Base-by-base conservation (phyloP, 1,140 invertebrate species). In the Tetraneura akinire region DNA sequence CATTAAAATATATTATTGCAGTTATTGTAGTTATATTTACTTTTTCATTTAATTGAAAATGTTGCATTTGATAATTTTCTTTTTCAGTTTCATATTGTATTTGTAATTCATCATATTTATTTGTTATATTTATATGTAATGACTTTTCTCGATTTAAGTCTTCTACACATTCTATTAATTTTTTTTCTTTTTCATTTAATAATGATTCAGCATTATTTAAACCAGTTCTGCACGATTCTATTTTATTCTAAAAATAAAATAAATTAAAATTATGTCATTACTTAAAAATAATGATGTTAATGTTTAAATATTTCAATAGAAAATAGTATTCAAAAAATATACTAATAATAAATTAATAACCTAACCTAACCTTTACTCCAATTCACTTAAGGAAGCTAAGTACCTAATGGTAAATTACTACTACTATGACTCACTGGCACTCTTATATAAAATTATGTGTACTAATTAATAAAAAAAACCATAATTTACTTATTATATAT, bases 181-280 rank as follows among this genome's bases (percentile, higher is more conserved):
- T 14, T 21, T 70, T 81, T 81, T 81, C 80, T 81, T 74, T 81
- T 62, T 81, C 57, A 47, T 74, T 74, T 37, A 81, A 45, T 66
- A 71, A 64, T 21, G 60, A 49, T 60, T 81, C 76, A 47, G 76
- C 74, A 11, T 81, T 49, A 18, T 66, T 62, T 32, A 81, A 49
- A 32, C 51, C 70, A 8, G 23, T 51, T 51, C 80, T 45, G n/a
- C 47, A 80, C 14, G 47, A 5, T 47, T 51, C 68, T 62, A 81
- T 3, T 62, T 82, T 37, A 1, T 80, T 47, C 80, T 81, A 64
- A 62, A 55, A 49, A 26, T 16, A n/a, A n/a, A n/a, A 47, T 23
- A 47, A 62, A 62, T 32, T 1, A 62, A 37, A 37, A 37, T 37
- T 37, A 37, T 37, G 8, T 37, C 8, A 37, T 8, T 37, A 4